A percentile compares a stretch with the other conserved stretches of the same genome.
phyloP scores from a whole-genome alignment of 2,113 vertebrate species.

The Puffinus mauretanicus region DNA sequence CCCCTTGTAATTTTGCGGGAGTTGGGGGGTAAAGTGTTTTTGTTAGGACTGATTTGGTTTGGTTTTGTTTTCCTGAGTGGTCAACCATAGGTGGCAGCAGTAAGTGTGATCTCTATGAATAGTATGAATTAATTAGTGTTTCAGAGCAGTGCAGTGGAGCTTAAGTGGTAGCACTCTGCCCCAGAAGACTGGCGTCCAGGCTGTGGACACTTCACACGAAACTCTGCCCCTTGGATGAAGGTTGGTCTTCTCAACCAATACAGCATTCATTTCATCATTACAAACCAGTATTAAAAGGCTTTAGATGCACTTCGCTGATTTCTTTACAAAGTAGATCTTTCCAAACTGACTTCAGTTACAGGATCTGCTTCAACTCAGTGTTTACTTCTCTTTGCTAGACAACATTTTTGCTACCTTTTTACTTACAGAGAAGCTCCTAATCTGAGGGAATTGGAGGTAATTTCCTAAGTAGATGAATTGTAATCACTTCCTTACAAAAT shows the following conservation, averaged over 20 bases:
- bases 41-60: not conserved
- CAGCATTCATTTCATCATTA: not conserved
- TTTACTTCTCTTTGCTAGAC: not conserved
- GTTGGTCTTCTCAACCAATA: not conserved
- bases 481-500: not conserved
- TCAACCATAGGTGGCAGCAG: not conserved
- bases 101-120: not conserved
- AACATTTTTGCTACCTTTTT: not conserved
- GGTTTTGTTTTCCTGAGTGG: not conserved
- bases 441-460: not conserved
- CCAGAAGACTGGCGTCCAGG: not conserved
- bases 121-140: not conserved
- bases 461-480: not conserved
- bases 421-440: not conserved
- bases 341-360: not conserved
- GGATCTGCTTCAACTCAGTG: not conserved
- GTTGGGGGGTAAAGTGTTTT: not conserved
- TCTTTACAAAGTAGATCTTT: not conserved
- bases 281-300: not conserved
- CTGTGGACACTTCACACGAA: not conserved
- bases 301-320: not conserved
- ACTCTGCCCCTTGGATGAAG: not conserved
- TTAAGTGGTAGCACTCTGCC: not conserved
- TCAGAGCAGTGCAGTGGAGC: not conserved
- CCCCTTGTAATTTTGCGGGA: not conserved